Conservation (phyloP, 1,140 invertebrate genomes). For the Teleogryllus occipitalis region DNA sequence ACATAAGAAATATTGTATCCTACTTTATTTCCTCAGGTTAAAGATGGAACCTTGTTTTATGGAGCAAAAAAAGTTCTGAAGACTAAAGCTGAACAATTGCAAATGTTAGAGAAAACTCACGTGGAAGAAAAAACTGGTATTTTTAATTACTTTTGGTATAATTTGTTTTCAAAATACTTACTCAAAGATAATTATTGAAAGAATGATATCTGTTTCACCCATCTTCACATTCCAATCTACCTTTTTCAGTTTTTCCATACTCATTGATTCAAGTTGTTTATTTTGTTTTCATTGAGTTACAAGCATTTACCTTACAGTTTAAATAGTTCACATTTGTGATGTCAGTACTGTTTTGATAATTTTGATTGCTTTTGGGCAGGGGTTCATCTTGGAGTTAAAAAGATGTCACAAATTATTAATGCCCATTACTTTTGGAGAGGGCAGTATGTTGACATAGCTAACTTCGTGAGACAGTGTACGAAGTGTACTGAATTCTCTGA, state of each 20-base stretch:
- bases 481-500: slow-evolving; percentile 29
- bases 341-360: background rate
- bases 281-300: too few relatives aligned
- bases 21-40: background rate
- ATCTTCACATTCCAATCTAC: too few relatives aligned
- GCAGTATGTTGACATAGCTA: slow-evolving; percentile 32
- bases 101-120: background rate
- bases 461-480: slow-evolving; percentile 29
- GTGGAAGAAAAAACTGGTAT: background rate
- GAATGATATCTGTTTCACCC: too few relatives aligned
- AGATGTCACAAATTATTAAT: slow-evolving; percentile 31
- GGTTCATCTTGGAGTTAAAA: slow-evolving; percentile 33
- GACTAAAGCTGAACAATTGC: background rate
- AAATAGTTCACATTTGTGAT: too few relatives aligned
- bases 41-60: background rate
- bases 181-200: too few relatives aligned
- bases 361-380: slow-evolving; percentile 24
- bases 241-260: too few relatives aligned
- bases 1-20: background rate
- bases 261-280: too few relatives aligned
- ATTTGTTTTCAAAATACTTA: too few relatives aligned
- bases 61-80: background rate
- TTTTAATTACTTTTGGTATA: too few relatives aligned
- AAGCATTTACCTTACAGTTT: too few relatives aligned
- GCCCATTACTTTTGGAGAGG: slow-evolving; percentile 32